A percentile compares a stretch with the other conserved stretches of the same genome.
Evolutionary conservation across 2,113 vertebrate species (phyloP).

Genomic region (Actenoides lindsayi): DNA sequence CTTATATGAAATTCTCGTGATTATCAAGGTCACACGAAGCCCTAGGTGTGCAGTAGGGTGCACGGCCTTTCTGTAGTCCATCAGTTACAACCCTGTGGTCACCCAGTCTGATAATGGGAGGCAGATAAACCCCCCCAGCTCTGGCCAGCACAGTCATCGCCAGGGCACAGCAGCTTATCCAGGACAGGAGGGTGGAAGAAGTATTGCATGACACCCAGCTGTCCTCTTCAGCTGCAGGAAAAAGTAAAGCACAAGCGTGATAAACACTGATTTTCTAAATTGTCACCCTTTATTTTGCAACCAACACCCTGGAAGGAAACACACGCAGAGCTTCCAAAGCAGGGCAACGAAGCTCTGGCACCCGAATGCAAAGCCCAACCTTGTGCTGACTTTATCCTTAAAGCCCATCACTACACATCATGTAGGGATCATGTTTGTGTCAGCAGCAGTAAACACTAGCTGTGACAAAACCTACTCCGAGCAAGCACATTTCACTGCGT

Average conservation of each 20-base stretch:
- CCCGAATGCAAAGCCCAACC: not conserved
- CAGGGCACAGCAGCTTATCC: not conserved
- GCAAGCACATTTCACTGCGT: not conserved
- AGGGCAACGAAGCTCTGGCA: not conserved
- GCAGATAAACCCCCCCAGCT: not conserved
- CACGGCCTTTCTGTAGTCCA: fast-evolving
- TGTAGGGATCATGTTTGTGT: not conserved
- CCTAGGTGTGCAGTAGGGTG: not conserved
- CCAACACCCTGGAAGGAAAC: not conserved
- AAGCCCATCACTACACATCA: not conserved
- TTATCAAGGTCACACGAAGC: not conserved
- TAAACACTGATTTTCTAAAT: not conserved
- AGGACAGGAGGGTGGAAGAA: not conserved
- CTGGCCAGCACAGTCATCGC: not conserved
- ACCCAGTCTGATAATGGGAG: not conserved
- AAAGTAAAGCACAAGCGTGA: not conserved
- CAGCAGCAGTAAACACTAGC: not conserved
- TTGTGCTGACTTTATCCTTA: not conserved
- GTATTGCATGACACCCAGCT: not conserved
- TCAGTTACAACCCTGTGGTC: not conserved
- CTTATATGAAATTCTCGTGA: not conserved
- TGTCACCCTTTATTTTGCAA: not conserved
- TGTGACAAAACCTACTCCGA: not conserved
- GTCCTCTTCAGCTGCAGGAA: not conserved
- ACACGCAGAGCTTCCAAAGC: not conserved